These are phyloP conservation scores for Horisme vitalbata DNA, from an alignment of 2,888 invertebrate genomes.

Conservation along the genomic window DNA sequence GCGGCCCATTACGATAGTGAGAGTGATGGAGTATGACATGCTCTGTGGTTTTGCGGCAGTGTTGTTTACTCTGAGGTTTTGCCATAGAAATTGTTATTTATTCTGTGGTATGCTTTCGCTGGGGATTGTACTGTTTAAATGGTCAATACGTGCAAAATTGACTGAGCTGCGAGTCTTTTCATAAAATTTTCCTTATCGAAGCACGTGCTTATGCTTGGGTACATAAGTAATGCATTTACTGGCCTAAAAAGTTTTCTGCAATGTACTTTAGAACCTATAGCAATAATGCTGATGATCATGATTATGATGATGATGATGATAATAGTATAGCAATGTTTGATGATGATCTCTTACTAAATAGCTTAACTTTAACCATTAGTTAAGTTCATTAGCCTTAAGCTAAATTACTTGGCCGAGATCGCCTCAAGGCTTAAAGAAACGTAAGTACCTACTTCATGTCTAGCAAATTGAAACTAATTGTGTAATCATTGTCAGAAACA, in stretches of 20 bases:
- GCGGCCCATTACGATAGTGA: constrained; percentile 41
- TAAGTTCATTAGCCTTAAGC: constrained; percentile 5
- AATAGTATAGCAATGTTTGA: too few species aligned
- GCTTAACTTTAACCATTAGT: too few species aligned
- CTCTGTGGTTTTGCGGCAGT: constrained; percentile 14
- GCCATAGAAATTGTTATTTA: neutral
- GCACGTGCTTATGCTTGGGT: too few species aligned
- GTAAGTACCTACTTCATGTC: neutral
- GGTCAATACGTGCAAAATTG: constrained; percentile 1
- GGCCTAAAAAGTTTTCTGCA: too few species aligned
- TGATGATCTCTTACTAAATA: too few species aligned
- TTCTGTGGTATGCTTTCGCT: constrained; percentile 13
- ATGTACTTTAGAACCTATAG: too few species aligned
- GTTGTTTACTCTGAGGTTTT: neutral
- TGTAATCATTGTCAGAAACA: constrained; percentile 20
- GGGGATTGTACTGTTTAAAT: constrained; percentile 3
- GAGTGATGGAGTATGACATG: constrained; percentile 39
- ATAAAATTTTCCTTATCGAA: too few species aligned
- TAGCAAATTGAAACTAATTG: constrained; percentile 12
- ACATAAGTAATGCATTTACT: too few species aligned
- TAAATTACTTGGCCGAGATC: neutral
- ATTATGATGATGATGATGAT: too few species aligned
- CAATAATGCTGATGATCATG: too few species aligned
- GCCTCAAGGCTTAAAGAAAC: neutral
- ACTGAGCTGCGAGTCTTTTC: too few species aligned